Base-by-base conservation (phyloP, 2,888 invertebrate species). In the Erpobdella octoculata region DNA sequence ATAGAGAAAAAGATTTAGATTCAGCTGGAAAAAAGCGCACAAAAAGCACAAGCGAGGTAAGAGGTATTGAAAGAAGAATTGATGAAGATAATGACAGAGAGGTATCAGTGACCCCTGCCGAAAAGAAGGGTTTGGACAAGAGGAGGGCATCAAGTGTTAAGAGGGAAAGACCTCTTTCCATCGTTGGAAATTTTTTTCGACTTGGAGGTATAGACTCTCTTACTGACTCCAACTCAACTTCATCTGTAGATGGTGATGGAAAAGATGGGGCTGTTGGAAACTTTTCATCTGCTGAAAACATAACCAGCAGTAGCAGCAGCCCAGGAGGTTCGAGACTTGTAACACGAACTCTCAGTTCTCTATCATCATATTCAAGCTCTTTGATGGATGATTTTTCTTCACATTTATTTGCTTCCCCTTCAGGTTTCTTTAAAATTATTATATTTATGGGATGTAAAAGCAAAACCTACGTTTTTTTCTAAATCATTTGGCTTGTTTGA, bases 291-390 rank as follows among this genome's bases (percentile, higher is more conserved):
- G 62, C 31, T n/a, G 62, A 35, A 31, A 35, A 31, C 62, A 62
- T 35, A n/a, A 35, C 33, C 35, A 33, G n/a, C 21, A 62, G 35
- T 33, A 33, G n/a, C 21, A 62, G 35, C 62, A 35, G 62, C 31
- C 35, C 62, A 21, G 31, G 31, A 4, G 53, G 53, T 53, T 53
- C 53, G 18, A 62, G 33, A 33, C 62, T 62, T 12, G 35, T 62
- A n/a, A n/a, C 31, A n/a, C 28, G 35, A 62, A 62, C 62, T 62
- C n/a, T 62, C 8, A 62, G 62, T 62, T 62, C 62, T 9, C 31
- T 62, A 8, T 62, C 62, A n/a, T 62, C 62, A 9, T 62, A 62
- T 62, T 62, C 62, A 62, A 62, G 35, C 33, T 62, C 62, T 62
- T n/a, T 62, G n/a, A 62, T 62, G 8, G 35, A 62, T 35, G 62